Percentiles rank a stretch among this genome's conserved stretches.
Conservation (phyloP, 2,888 invertebrate genomes). For the Lamellibrachia satsuma region DNA sequence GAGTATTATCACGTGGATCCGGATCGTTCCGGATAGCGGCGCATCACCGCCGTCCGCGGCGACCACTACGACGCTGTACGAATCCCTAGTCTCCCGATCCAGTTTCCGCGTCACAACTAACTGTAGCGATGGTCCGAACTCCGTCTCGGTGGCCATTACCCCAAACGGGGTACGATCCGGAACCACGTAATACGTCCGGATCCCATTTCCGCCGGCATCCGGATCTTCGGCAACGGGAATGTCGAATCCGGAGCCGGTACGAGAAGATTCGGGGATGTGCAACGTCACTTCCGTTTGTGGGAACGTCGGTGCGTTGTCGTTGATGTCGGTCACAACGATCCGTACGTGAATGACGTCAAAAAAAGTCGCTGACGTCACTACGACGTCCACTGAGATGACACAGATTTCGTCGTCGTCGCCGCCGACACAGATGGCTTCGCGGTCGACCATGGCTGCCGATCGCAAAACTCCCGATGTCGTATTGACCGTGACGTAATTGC, state of each 20-base stretch:
- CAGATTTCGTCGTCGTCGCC: not conserved
- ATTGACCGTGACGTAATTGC: not conserved
- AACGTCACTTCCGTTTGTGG: not conserved
- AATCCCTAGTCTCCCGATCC: not conserved
- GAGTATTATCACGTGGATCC: not conserved
- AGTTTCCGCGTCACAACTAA: slow-evolving; percentile 8
- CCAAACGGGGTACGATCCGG: not conserved
- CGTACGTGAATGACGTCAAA: not conserved
- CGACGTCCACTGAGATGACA: not conserved
- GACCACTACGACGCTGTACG: not conserved
- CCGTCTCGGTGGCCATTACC: not conserved
- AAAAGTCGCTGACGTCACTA: not conserved
- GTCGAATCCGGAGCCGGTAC: not conserved
- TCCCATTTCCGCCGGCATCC: not conserved
- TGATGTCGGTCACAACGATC: not conserved
- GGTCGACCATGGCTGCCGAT: not conserved
- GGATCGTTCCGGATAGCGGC: not conserved
- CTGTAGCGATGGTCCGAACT: not conserved
- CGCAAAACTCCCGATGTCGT: not conserved
- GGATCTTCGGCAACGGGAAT: not conserved
- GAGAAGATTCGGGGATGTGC: not conserved
- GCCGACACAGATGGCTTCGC: slow-evolving; percentile 1
- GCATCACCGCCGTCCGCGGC: not conserved
- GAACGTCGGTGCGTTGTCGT: slow-evolving; percentile 11
- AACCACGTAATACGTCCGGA: not conserved